Percentiles rank a stretch among this genome's conserved stretches.
Evolutionary conservation across 2,888 invertebrate genomes (phyloP).

Genomic region (Gastrophysa polygoni): DNA sequence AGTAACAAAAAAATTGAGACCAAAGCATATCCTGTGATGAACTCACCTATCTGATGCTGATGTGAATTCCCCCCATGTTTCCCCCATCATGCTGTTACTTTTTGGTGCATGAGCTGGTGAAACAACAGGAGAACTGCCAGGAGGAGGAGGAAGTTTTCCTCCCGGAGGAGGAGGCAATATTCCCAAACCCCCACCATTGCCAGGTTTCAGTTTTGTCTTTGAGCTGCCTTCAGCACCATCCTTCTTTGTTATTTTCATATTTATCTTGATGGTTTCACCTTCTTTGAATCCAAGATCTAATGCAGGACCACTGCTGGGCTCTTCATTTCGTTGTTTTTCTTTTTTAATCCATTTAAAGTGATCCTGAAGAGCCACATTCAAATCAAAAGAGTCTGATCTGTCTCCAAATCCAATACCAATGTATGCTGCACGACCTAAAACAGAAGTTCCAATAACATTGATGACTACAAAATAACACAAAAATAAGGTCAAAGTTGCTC

Average conservation of each 20-base stretch:
- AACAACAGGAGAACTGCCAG: slow-evolving; percentile 79
- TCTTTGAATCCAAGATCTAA: slow-evolving; percentile 98
- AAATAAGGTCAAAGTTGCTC: no score
- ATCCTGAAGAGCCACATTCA: slow-evolving; percentile 97
- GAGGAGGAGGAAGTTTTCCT: slow-evolving; percentile 78
- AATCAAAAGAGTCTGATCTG: slow-evolving; percentile 97
- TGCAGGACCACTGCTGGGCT: slow-evolving; percentile 78
- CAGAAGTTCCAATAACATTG: no score
- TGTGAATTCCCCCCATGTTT: slow-evolving; percentile 83
- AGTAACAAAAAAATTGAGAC: no score
- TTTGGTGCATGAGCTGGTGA: slow-evolving; percentile 65
- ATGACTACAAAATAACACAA: no score
- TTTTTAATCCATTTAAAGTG: slow-evolving; percentile 95
- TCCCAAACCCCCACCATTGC: slow-evolving; percentile 56
- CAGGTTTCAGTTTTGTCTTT: slow-evolving; percentile 68
- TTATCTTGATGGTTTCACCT: slow-evolving; percentile 99
- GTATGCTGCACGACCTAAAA: slow-evolving; percentile 88
- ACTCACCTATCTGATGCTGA: slow-evolving; percentile 61
- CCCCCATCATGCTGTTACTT: slow-evolving; percentile 55
- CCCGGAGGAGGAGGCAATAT: slow-evolving; percentile 84
- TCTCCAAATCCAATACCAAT: slow-evolving; percentile 98
- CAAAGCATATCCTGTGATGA: no score
- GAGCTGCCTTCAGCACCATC: slow-evolving; percentile 78
- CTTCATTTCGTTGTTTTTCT: slow-evolving; percentile 79
- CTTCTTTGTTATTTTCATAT: slow-evolving; percentile 95